Evolutionary conservation across 2,113 vertebrate genomes (phyloP).

Genomic region (Ailuropoda melanoleuca): DNA sequence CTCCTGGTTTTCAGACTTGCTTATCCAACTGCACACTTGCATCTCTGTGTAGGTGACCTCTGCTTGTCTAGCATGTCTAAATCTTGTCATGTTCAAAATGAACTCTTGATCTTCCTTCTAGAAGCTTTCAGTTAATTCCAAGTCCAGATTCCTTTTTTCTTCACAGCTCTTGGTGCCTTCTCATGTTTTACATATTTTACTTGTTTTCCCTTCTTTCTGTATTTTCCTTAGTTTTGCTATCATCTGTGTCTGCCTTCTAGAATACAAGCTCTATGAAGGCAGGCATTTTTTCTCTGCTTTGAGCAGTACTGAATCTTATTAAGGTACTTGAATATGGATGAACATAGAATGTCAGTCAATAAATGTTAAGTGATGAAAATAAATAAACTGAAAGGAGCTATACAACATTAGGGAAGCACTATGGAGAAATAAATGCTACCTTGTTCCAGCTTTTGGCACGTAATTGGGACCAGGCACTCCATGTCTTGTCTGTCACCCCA

Average conservation of each 20-base stretch:
- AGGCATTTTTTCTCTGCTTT: not conserved
- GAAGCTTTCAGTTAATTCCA: not conserved
- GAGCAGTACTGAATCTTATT: not conserved
- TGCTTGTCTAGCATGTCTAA: not conserved
- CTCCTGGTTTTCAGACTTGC: not conserved
- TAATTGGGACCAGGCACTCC: not conserved
- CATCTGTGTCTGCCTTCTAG: not conserved
- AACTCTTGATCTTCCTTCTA: not conserved
- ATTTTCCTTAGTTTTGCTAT: not conserved
- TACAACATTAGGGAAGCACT: not conserved
- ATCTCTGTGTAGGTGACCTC: not conserved
- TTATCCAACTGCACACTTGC: not conserved
- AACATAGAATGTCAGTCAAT: not conserved
- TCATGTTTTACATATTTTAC: not conserved
- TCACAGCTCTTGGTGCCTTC: not conserved
- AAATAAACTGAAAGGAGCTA: not conserved
- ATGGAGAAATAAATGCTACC: not conserved
- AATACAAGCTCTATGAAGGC: not conserved
- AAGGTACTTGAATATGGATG: not conserved
- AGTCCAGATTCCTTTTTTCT: not conserved
- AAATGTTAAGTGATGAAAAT: not conserved
- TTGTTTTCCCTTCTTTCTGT: not conserved
- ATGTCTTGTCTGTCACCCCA: fast-evolving
- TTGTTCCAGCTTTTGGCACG: not conserved
- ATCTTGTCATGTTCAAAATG: not conserved